phyloP scores from a whole-genome alignment of 2,888 invertebrate genomes.

The Pachydiplax longipennis region DNA sequence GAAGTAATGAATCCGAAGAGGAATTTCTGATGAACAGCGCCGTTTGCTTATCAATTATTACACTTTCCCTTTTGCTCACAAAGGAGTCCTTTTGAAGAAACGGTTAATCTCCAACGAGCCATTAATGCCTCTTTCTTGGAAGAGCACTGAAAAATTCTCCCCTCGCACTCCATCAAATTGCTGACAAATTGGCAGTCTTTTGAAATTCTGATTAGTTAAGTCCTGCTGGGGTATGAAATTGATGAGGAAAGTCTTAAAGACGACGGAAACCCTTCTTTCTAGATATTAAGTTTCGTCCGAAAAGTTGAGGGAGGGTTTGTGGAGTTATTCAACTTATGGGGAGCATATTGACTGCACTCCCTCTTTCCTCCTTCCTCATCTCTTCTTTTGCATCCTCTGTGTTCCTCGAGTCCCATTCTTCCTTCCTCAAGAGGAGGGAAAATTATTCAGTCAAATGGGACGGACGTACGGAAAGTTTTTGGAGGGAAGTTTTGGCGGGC shows the following conservation, averaged over 20 bases:
- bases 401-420: neutral
- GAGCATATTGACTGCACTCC: neutral
- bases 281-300: neutral
- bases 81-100: neutral
- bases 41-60: neutral
- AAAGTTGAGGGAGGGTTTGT: neutral
- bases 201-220: slow-evolving; percentile 40
- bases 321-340: neutral
- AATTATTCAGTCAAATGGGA: neutral
- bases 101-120: neutral
- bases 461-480: neutral
- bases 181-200: slow-evolving; percentile 20
- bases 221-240: slow-evolving; percentile 22
- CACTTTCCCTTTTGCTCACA: neutral
- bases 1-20: neutral
- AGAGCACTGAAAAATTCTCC: neutral
- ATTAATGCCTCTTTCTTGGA: neutral
- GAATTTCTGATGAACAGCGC: neutral
- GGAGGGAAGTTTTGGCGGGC: neutral
- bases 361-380: neutral
- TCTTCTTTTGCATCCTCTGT: neutral
- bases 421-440: neutral
- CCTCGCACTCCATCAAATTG: slow-evolving; percentile 20
- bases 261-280: neutral
- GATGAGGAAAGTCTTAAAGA: slow-evolving; percentile 33